Evolutionary conservation across 1,140 invertebrate genomes (phyloP), one percentile per base, ranked within the genome.

Genomic region (Lasioglossum baleicum): DNA sequence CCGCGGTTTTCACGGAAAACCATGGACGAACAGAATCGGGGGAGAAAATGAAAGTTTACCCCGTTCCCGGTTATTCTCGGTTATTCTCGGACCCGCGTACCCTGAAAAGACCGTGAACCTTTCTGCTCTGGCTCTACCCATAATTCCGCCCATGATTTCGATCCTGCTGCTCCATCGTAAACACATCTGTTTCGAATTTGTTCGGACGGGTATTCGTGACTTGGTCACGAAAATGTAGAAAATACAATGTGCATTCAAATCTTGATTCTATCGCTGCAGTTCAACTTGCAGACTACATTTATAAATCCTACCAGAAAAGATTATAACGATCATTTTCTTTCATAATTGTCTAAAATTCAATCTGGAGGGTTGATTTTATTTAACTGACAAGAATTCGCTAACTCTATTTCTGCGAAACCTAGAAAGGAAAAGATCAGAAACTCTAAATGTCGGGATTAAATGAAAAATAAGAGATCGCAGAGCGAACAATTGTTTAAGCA

Each of bases 21-120:
- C 7, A 26, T 64, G 17, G 48, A 15, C 26, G 56, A 10, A 60
- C 69, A 8, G 22, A 48, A n/a, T 10, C 13, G 31, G 42, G 77
- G 77, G n/a, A 73, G 58, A 72, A 67, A 75, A 75, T 26, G 71
- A 53, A 67, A 65, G 78, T 80, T 67, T 67, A 75, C 63, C 78
- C 61, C 76, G 61, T 66, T 40, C 31, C 56, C 44, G 42, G 61
- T 80, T 80, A 80, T 80, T 80, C 67, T 75, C 44, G 42, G 61
- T 80, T 80, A 80, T 80, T 80, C 67, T 75, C 64, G 56, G 78
- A 80, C n/a, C 17, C 48, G 35, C n/a, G 51, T 48, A n/a, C 63
- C 51, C 51, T 15, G 31, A 10, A 4, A 20, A 15, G 66, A 48
- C 42, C 53, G 40, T 61, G 65, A 35, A 76, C 42, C 58, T 63